These are phyloP conservation scores for Sericinus montela DNA, from an alignment of 2,888 invertebrate genomes.

Conservation along the genomic window DNA sequence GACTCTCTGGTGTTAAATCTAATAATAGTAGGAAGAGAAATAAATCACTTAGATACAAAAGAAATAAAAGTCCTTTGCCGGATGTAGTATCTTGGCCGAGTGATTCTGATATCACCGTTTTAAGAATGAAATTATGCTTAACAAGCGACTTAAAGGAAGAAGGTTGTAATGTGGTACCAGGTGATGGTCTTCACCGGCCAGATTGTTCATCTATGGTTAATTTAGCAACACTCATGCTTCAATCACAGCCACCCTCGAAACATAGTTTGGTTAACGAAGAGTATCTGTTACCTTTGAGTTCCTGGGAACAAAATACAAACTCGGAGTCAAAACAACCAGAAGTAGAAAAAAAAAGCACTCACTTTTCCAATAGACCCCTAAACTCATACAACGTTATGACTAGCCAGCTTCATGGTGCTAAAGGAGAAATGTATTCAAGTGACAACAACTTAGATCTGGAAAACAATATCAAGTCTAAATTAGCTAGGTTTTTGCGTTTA, in stretches of 20 bases:
- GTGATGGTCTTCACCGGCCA: constrained; percentile 77
- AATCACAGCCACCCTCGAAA: constrained; percentile 55
- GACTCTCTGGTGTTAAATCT: constrained; percentile 40
- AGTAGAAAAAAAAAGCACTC: constrained; percentile 24
- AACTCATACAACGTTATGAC: constrained; percentile 10
- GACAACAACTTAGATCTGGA: constrained; percentile 39
- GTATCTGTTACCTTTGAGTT: constrained; percentile 75
- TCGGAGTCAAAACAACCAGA: constrained; percentile 29
- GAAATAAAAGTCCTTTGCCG: constrained; percentile 40
- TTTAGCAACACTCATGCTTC: constrained; percentile 74
- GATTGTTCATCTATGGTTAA: constrained; percentile 80
- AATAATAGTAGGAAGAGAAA: constrained; percentile 32
- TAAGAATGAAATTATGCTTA: constrained; percentile 66
- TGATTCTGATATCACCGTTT: constrained; percentile 80
- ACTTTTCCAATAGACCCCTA: constrained; percentile 15
- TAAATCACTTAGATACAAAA: constrained; percentile 42
- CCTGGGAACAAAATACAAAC: constrained; percentile 68
- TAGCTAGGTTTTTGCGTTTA: constrained; percentile 60
- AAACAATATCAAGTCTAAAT: constrained; percentile 47
- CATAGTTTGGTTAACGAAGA: constrained; percentile 61
- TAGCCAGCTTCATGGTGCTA: constrained; percentile 28
- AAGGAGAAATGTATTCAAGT: constrained; percentile 29
- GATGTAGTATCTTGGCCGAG: constrained; percentile 74
- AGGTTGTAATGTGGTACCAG: constrained; percentile 63
- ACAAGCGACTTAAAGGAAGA: constrained; percentile 63